phyloP scores from a whole-genome alignment of 2,888 invertebrate species.

The Archips crataeganus region DNA sequence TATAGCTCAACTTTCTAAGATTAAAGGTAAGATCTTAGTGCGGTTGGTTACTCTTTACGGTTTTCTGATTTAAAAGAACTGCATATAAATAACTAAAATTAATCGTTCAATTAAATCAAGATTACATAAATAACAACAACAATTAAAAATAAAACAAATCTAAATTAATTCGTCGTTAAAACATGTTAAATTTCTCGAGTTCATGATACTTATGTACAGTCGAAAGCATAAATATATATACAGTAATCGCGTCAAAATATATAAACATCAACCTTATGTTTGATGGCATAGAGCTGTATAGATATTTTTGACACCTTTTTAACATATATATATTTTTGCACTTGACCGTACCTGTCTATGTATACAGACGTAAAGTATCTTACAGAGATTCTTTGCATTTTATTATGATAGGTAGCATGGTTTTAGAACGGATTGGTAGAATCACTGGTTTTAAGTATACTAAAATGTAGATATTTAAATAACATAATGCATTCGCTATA shows the following conservation, averaged over 20 bases:
- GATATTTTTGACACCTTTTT: too few species aligned
- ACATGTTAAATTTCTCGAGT: background rate
- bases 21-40: background rate
- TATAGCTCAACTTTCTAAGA: too few species aligned
- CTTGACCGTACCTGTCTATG: too few species aligned
- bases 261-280: too few species aligned
- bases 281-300: too few species aligned
- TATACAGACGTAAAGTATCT: background rate
- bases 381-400: conserved; percentile 15
- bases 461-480: conserved; percentile 14
- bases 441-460: conserved; percentile 31
- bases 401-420: background rate
- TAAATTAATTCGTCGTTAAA: conserved; percentile 49
- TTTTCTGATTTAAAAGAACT: conserved; percentile 34
- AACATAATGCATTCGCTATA: conserved; percentile 13
- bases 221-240: too few species aligned
- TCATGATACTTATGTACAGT: too few species aligned
- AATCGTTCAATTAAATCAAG: conserved; percentile 53
- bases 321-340: too few species aligned
- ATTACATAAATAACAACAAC: conserved; percentile 70
- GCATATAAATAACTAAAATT: conserved; percentile 45
- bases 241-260: too few species aligned
- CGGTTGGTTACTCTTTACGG: conserved; percentile 1
- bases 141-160: conserved; percentile 58
- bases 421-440: conserved; percentile 1